A percentile compares a stretch with the other conserved stretches of the same genome.
phyloP scores from a whole-genome alignment of 2,888 invertebrate genomes.

The Shargacucullia verbasci region DNA sequence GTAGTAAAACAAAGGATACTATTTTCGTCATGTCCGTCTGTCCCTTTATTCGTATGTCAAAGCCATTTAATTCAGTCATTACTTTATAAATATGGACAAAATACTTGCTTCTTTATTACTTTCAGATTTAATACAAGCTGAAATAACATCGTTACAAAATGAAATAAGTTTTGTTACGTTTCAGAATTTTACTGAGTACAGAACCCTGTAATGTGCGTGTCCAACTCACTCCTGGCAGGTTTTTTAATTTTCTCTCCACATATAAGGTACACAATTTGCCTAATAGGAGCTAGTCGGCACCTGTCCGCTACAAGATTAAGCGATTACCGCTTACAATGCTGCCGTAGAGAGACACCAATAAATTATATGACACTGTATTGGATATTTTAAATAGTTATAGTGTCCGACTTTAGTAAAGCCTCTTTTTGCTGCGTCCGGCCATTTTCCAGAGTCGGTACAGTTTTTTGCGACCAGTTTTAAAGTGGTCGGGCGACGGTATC shows the following conservation, averaged over 20 bases:
- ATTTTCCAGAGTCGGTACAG: slow-evolving; percentile 55
- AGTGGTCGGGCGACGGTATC: slow-evolving; percentile 68
- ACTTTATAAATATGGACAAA: no score
- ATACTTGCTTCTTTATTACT: no score
- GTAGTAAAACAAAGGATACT: no score
- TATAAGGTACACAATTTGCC: slow-evolving; percentile 63
- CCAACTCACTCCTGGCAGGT: neutral
- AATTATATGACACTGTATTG: slow-evolving; percentile 70
- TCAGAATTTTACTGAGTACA: no score
- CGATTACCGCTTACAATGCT: slow-evolving; percentile 65
- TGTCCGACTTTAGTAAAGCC: slow-evolving; percentile 69
- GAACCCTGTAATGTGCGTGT: no score
- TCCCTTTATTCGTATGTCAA: no score
- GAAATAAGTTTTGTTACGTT: no score
- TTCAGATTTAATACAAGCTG: no score
- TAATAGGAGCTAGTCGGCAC: slow-evolving; percentile 66
- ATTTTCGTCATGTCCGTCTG: no score
- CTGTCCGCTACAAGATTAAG: slow-evolving; percentile 70
- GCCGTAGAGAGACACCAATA: slow-evolving; percentile 58
- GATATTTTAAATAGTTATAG: slow-evolving; percentile 59
- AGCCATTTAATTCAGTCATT: no score
- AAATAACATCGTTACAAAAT: no score
- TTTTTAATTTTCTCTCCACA: slow-evolving; percentile 51
- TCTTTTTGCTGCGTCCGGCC: slow-evolving; percentile 63
- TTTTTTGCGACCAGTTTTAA: slow-evolving; percentile 66